Evolutionary conservation across 37 sponge, comb jelly and placozoan species (phyloP), one percentile per base, ranked within the genome.

Genomic region (Haliclona indistincta): DNA sequence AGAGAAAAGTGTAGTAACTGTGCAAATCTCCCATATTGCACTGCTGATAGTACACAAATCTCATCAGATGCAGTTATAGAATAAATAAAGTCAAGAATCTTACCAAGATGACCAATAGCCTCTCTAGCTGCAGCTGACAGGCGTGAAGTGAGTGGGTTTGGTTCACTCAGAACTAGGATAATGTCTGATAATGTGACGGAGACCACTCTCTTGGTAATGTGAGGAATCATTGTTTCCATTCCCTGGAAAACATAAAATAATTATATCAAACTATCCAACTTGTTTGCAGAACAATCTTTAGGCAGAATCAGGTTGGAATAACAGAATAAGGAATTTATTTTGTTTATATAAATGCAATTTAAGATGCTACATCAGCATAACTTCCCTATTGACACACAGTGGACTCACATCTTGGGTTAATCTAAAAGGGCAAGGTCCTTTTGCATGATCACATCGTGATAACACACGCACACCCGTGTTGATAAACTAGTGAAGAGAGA

Each of bases 391-490:
- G 10, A 10, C 28, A 23, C 17, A 20, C 63, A 11, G 26, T n/a
- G 30, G 20, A 60, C 85, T 25, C 40, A 88, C 96, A 71, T 95
- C 96, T 39, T 90, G 92, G 32, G 79, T 72, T 25, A 91, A 37
- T 30, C 96, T 82, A 72, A 88, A 86, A 17, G 26, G 38, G 44
- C 89, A 95, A 0, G 64, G 3, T 10, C 80, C 49, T 2, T 62
- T 66, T 4, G 19, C 22, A 40, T 75, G 68, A 30, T 81, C 88
- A 70, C 84, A 88, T 20, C 96, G 70, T 25, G 83, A 67, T 33
- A 95, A 71, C 30, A 84, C 86, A 56, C 82, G 83, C 44, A 92
- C 77, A 0, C 96, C 96, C 49, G 81, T 81, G 81, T 95, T 95
- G 39, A 95, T 84, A 28, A 95, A 84, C 96, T 95, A 43, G 7